Evolutionary conservation across 2,113 vertebrate genomes (phyloP), one percentile per base, ranked within the genome.

Genomic region (Larimichthys polyactis): DNA sequence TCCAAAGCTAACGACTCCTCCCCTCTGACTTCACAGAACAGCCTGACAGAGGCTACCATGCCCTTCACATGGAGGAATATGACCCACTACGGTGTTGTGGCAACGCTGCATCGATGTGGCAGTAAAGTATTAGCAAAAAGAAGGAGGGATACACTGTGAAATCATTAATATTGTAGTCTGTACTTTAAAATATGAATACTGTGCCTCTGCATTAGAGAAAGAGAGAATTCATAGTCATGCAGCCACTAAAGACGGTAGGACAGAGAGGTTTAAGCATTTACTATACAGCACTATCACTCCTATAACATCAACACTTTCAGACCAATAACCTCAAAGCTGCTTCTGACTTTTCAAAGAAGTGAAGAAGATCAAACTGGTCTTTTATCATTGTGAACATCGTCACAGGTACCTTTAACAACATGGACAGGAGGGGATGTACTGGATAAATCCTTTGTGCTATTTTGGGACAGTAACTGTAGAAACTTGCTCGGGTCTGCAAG

Each of bases 1-100:
- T 87, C 86, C 81, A 86, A 85, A 86, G 89, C 87, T 88, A 92
- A 82, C 69, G 29, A 69, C 88, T 82, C 90, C 92, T 87, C 91
- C 88, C 80, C 86, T 82, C 72, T 67, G 88, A 89, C 75, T 91
- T 82, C 77, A 86, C 69, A 72, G 75, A 86, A 76, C 14, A 76
- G 84, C 76, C 69, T 79, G 65, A 81, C 68, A 77, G 76, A 90
- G 88, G 86, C 81, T 84, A 89, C 27, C 8, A 63, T 81, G 87
- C 76, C 92, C 92, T 93, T 93, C 89, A 91, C 20, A 64, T 69
- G 63, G 27, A 80, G 51, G 27, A 70, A 81, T 43, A 74, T 59
- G 65, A 81, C 79, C 64, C 64, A 70, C 19, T 29, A 70, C 19
- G 24, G 14, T 54, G 62, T 3, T 36, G 49, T 65, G 48, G 29